These are phyloP conservation scores for Pyrocephalus nanus DNA, from an alignment of 2,797 vertebrate species.

Conservation along the genomic window DNA sequence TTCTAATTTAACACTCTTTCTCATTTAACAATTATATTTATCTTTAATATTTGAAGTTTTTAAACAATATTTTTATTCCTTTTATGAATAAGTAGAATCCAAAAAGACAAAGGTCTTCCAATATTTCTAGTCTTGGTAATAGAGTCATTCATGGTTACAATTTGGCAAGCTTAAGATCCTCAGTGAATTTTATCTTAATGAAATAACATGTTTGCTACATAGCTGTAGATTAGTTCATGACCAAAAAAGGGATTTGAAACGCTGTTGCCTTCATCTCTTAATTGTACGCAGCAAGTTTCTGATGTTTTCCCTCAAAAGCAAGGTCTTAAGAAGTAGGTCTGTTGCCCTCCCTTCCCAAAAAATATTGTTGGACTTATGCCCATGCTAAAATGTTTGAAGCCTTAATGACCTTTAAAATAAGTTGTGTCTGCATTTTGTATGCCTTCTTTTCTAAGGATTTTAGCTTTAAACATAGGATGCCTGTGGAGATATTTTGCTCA, in stretches of 20 bases:
- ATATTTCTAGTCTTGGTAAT: background rate
- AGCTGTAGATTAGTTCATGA: slow-evolving; percentile 22
- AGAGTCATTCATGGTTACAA: background rate
- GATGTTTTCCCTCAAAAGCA: background rate
- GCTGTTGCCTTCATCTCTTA: slow-evolving; percentile 32
- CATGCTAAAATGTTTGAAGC: background rate
- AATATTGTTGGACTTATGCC: background rate
- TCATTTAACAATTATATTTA: background rate
- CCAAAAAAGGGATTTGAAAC: slow-evolving; percentile 1
- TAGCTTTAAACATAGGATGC: background rate
- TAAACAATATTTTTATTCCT: slow-evolving; percentile 16
- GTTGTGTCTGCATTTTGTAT: background rate
- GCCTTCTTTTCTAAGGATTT: background rate
- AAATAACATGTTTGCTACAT: background rate
- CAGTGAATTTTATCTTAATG: background rate
- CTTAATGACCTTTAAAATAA: background rate
- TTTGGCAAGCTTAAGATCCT: background rate
- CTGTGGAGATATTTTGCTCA: background rate
- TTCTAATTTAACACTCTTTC: background rate
- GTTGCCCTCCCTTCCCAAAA: background rate
- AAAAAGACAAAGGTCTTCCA: slow-evolving; percentile 10
- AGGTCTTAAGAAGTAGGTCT: background rate
- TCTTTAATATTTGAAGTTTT: background rate
- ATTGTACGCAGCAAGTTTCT: slow-evolving; percentile 38
- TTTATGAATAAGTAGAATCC: slow-evolving; percentile 8